Conservation (phyloP, 2,888 invertebrate genomes). For the Yponomeuta evonymella region DNA sequence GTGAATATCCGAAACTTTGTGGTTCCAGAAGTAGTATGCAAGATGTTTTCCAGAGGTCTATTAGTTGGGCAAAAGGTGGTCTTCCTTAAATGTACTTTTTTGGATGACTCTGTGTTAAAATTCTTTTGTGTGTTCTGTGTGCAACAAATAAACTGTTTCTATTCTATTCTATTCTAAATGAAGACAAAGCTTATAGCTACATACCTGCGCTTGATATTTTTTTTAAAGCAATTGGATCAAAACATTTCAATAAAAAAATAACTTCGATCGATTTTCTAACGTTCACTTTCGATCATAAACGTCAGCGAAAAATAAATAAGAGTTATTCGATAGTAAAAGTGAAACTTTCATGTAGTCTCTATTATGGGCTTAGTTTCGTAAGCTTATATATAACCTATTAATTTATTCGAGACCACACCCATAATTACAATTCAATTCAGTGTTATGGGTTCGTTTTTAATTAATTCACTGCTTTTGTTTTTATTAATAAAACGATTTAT, state of each 20-base stretch:
- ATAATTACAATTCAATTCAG: not conserved
- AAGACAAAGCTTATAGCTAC: too few species aligned
- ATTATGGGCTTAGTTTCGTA: constrained; percentile 25
- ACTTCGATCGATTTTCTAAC: not conserved
- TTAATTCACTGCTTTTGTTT: not conserved
- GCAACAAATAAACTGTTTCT: too few species aligned
- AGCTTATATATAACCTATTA: constrained; percentile 31
- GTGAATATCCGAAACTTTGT: too few species aligned
- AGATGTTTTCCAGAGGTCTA: too few species aligned
- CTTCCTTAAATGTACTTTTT: too few species aligned
- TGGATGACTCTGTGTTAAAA: too few species aligned
- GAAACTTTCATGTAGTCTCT: constrained; percentile 30
- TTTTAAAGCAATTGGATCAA: not conserved
- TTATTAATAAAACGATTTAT: not conserved
- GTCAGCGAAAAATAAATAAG: not conserved
- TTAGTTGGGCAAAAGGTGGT: too few species aligned
- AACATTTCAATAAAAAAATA: not conserved
- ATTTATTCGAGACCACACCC: constrained; percentile 29
- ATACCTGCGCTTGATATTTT: too few species aligned
- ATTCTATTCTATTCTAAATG: too few species aligned
- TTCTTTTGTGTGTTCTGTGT: too few species aligned
- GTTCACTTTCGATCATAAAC: constrained; percentile 11
- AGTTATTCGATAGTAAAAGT: constrained; percentile 25
- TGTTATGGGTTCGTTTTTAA: not conserved
- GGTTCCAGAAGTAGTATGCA: too few species aligned